Base-by-base conservation (phyloP, 2,888 invertebrate genomes). In the Lymantria monacha region DNA sequence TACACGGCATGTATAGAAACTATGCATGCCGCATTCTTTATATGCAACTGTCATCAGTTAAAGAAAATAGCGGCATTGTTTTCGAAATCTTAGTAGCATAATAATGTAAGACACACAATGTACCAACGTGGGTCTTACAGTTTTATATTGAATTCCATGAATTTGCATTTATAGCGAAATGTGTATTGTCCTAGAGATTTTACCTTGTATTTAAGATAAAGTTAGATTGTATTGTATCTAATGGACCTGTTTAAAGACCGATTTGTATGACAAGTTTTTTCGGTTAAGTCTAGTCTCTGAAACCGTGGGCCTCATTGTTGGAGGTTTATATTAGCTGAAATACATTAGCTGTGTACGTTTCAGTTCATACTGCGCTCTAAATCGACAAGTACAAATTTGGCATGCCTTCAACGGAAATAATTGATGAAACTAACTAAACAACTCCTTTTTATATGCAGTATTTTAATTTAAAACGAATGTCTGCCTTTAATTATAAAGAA, bases 151-250 rank as follows among this genome's bases (percentile, higher is more conserved):
- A 90, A 91, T 91, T 91, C 90, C 90, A 88, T 90, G 90, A 91
- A 91, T 90, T 90, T 91, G 91, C 91, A 91, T 91, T 90, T 90
- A 88, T 88, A 87, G 83, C 84, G 86, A 89, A 87, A 87, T 87
- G 87, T 86, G 81, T 89, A 84, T 87, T 83, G 88, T 89, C 84
- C 86, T 90, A 89, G 87, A 90, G 87, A 88, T 88, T 88, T 85
- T 86, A 87, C 85, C 84, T 83, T 85, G 80, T 85, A 83, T 85
- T 86, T 89, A 87, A 87, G 87, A 81, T 86, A 84, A 71, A 77
- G 70, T 83, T 83, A 14, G 5, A n/a, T 1, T 38, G 1, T 5
- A 7, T 3, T 22, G 22, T 22, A 38, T 45, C 15, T 14, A 66
- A 57, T 53, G 83, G 85, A 84, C 81, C 80, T 83, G 70, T 79